Evolutionary conservation across 1,140 invertebrate genomes (phyloP).

Genomic region (Drosophila parabipectinata): DNA sequence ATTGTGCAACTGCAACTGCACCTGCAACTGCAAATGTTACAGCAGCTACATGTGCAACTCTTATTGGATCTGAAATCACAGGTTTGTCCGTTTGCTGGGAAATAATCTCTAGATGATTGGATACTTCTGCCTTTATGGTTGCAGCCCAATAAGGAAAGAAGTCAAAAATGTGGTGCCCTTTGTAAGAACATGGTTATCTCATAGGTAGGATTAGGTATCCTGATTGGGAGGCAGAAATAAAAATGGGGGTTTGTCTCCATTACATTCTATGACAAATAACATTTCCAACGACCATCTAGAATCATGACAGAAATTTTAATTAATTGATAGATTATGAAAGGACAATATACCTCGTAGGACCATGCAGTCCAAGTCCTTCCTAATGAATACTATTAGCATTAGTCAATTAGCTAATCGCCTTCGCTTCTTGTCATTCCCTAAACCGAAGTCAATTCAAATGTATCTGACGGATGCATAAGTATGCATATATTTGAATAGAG

Average conservation of each 20-base stretch:
- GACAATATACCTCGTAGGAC: conserved; percentile 19
- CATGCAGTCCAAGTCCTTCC: neutral
- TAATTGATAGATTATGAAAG: conserved; percentile 49
- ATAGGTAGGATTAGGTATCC: conserved; percentile 1
- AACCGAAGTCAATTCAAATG: conserved; percentile 23
- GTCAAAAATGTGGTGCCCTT: neutral
- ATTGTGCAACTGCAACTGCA: conserved; percentile 28
- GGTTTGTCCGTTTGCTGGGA: neutral
- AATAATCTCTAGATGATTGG: conserved; percentile 31
- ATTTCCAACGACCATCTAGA: no score
- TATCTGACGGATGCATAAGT: conserved; percentile 29
- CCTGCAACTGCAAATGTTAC: neutral
- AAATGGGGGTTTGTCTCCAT: neutral
- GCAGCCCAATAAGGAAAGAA: neutral
- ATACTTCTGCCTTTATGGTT: neutral
- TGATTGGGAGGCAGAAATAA: neutral
- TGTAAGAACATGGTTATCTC: conserved; percentile 10
- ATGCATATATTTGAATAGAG: conserved; percentile 14
- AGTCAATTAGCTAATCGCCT: conserved; percentile 46
- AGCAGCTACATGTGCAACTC: conserved; percentile 9
- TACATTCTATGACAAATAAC: conserved; percentile 3
- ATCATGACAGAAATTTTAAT: conserved; percentile 11
- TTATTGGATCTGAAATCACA: conserved; percentile 36
- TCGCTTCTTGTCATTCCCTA: conserved; percentile 11
- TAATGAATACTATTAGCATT: conserved; percentile 46